Percentiles rank a stretch among this genome's conserved stretches.
phyloP scores from a whole-genome alignment of 2,888 invertebrate genomes.

The Dasysyrphus tricinctus region DNA sequence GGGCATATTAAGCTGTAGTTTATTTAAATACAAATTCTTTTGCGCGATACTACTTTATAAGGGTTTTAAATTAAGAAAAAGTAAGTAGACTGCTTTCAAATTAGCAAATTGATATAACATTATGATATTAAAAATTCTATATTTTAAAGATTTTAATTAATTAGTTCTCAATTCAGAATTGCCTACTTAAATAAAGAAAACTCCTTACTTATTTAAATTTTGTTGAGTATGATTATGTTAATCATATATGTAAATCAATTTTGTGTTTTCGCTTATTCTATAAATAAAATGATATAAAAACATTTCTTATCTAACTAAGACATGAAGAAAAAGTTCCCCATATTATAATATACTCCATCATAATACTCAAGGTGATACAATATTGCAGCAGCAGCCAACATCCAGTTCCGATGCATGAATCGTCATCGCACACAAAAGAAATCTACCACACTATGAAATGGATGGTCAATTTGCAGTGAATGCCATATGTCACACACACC shows the following conservation, averaged over 20 bases:
- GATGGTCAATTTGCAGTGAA: conserved; percentile 37
- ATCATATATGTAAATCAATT: neutral
- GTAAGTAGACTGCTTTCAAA: no score
- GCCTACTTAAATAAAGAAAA: no score
- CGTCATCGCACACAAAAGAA: conserved; percentile 51
- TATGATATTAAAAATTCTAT: no score
- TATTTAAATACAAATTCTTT: no score
- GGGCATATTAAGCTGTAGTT: no score
- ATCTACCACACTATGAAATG: conserved; percentile 33
- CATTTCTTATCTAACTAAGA: neutral
- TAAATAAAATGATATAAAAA: neutral
- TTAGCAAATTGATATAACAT: no score
- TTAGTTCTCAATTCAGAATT: no score
- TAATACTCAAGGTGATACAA: conserved; percentile 33
- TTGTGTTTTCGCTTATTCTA: neutral
- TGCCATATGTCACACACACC: conserved; percentile 65
- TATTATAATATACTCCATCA: neutral
- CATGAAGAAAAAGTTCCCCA: neutral
- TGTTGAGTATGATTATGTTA: no score
- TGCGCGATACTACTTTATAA: no score
- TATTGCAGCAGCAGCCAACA: conserved; percentile 37
- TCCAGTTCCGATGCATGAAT: conserved; percentile 52
- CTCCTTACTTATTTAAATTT: no score
- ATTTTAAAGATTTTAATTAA: no score
- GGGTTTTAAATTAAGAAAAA: no score